Base-by-base conservation (phyloP, 2,888 invertebrate species). In the Branchellion lobata region DNA sequence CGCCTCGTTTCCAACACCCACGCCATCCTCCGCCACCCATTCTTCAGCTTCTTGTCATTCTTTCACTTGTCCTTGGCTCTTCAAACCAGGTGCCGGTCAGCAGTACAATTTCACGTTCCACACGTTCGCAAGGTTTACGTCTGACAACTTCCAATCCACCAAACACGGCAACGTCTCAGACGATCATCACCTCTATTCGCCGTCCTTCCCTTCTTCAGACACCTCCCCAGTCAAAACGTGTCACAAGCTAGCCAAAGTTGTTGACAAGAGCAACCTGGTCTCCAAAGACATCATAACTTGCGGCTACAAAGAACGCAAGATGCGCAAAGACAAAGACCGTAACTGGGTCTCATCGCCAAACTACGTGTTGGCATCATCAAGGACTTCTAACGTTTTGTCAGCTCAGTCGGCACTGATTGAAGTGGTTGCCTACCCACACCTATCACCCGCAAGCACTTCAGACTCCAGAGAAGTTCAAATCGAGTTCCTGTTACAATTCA, bases 291-390 rank as follows among this genome's bases (percentile, higher is more conserved):
- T 77, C n/a, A 34, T 34, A 27, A 65, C 57, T 21, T 77, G 77
- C 65, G 77, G 77, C 24, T 65, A 65, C 33, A 57, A 77, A 33
- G 77, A 77, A 33, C 8, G 21, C 18, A 77, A 29, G 2, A 31
- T 24, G 65, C 33, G 40, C 14, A 53, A 24, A 34, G 21, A 31
- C 27, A 57, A 29, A n/a, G 65, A 36, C 27, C 31, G 27, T 21
- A 57, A 51, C 31, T 34, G 24, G 24, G 34, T 24, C 21, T 29
- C 73, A 24, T 11, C 24, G 5, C 29, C 3, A 27, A 73, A 47
- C 8, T 77, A 57, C 65, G 65, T 77, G 33, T 65, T 77, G 31
- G 57, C 77, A 31, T 77, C 77, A 0, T 77, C 77, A 18, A 29
- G 77, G 34, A 34, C 34, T 14, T 27, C 24, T 33, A 31, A 21